phyloP scores from a whole-genome alignment of 2,113 vertebrate species.

The Tragelaphus strepsiceros region DNA sequence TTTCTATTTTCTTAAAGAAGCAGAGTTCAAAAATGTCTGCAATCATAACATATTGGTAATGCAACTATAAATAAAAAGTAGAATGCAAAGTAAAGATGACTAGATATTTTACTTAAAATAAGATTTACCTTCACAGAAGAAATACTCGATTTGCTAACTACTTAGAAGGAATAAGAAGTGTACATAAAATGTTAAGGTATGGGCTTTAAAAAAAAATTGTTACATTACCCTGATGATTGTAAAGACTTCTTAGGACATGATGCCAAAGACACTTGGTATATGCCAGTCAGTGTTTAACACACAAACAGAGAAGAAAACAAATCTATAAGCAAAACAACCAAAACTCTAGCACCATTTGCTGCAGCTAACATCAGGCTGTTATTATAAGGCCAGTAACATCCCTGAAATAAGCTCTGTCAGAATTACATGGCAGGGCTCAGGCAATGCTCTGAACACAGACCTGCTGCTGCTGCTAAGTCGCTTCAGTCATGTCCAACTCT shows the following conservation, averaged over 20 bases:
- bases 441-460: neutral
- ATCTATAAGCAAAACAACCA: neutral
- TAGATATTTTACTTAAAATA: constrained; percentile 32
- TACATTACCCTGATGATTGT: neutral
- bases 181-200: neutral
- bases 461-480: neutral
- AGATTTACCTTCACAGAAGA: neutral
- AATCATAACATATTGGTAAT: neutral
- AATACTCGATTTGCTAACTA: neutral
- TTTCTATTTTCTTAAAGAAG: constrained; percentile 24
- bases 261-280: constrained; percentile 24
- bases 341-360: neutral
- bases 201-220: neutral
- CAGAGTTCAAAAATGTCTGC: neutral
- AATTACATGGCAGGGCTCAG: neutral
- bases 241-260: neutral
- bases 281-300: neutral
- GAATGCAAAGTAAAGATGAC: neutral
- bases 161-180: constrained; percentile 15
- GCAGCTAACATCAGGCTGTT: neutral
- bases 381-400: neutral
- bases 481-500: too few relatives aligned
- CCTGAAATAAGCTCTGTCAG: constrained; percentile 23
- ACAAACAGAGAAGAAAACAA: neutral
- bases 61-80: neutral